Percentiles rank a stretch among this genome's conserved stretches.
phyloP scores from a whole-genome alignment of 2,797 vertebrate genomes.

The Lithobates sylvaticus region DNA sequence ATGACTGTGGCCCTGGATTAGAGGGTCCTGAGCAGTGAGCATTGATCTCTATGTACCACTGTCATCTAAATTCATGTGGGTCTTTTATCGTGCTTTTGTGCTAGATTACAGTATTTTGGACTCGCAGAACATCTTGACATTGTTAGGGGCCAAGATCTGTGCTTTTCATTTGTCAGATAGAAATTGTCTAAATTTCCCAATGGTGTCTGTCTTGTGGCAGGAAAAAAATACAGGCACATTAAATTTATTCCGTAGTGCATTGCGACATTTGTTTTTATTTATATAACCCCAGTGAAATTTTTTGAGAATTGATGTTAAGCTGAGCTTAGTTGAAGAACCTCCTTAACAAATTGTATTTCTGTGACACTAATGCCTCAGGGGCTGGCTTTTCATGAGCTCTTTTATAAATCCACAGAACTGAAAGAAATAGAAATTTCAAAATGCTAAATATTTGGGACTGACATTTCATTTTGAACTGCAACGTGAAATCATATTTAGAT shows the following conservation, averaged over 20 bases:
- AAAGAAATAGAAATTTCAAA: constrained; percentile 21
- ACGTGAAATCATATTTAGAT: neutral
- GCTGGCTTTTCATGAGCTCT: constrained; percentile 22
- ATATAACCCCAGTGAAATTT: constrained; percentile 26
- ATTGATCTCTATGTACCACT: too few species aligned
- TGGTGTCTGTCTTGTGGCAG: neutral
- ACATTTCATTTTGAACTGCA: neutral
- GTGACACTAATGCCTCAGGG: constrained; percentile 13
- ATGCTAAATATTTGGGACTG: constrained; percentile 1
- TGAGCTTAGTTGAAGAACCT: constrained; percentile 16
- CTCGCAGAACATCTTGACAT: constrained; percentile 2
- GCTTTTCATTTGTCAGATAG: neutral
- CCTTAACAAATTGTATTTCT: constrained; percentile 25
- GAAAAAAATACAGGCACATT: neutral
- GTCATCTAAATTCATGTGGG: too few species aligned
- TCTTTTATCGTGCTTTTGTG: too few species aligned
- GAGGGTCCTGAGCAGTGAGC: too few species aligned
- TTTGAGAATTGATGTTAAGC: constrained; percentile 38
- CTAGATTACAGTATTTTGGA: neutral
- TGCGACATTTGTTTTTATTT: constrained; percentile 19
- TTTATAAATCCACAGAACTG: constrained; percentile 11
- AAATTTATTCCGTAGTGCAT: neutral
- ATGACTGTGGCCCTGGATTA: too few species aligned
- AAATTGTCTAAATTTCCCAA: neutral
- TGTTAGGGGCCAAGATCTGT: neutral